phyloP scores from a whole-genome alignment of 2,113 vertebrate species.

The Smithornis capensis region DNA sequence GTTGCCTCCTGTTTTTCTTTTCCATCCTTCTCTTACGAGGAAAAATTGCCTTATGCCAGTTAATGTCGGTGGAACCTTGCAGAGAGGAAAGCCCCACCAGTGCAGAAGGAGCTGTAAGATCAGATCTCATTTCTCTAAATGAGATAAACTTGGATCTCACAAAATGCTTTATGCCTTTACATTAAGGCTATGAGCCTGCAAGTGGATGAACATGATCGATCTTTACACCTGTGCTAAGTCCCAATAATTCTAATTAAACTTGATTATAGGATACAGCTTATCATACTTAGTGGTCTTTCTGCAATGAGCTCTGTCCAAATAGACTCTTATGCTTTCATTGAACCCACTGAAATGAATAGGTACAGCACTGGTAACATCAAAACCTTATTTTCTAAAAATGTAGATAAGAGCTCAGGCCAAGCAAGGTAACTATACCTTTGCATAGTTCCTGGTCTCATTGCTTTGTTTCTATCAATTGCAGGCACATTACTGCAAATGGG shows the following conservation, averaged over 20 bases:
- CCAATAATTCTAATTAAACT: slow-evolving; percentile 36
- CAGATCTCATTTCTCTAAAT: slow-evolving; percentile 1
- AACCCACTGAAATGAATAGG: not conserved
- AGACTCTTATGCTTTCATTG: not conserved
- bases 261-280: slow-evolving; percentile 25
- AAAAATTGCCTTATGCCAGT: not conserved
- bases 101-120: not conserved
- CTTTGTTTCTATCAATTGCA: slow-evolving; percentile 9
- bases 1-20: not conserved
- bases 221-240: slow-evolving; percentile 10
- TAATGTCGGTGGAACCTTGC: not conserved
- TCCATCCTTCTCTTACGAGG: not conserved
- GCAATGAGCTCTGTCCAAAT: not conserved
- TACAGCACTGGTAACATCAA: not conserved
- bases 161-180: slow-evolving; percentile 19
- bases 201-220: slow-evolving; percentile 20
- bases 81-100: not conserved
- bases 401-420: not conserved
- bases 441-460: not conserved
- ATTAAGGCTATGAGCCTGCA: slow-evolving; percentile 34
- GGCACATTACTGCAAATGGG: not conserved
- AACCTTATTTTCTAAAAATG: not conserved
- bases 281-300: not conserved
- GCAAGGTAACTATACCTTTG: not conserved
- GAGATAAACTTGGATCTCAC: slow-evolving; percentile 34